phyloP scores from a whole-genome alignment of 2,888 invertebrate genomes.

The Dusona sp. region DNA sequence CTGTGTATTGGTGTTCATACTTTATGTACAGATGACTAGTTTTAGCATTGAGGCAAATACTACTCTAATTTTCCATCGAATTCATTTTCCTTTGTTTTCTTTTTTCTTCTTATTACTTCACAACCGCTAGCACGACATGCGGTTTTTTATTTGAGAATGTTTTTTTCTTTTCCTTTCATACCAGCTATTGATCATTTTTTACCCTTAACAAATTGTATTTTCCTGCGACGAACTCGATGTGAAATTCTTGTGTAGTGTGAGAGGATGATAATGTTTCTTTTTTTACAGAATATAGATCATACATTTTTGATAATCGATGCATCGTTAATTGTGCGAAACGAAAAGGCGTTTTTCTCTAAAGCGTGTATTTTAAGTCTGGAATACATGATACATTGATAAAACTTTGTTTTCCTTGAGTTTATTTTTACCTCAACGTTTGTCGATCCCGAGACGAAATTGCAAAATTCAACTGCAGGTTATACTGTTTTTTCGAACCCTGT shows the following conservation, averaged over 20 bases:
- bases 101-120: slow-evolving; percentile 43
- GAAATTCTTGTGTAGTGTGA: not conserved
- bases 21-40: slow-evolving; percentile 59
- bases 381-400: slow-evolving; percentile 46
- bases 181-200: not conserved
- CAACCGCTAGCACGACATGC: slow-evolving; percentile 4
- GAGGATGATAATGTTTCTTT: slow-evolving; percentile 24
- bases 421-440: not conserved
- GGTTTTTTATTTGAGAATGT: slow-evolving; percentile 37
- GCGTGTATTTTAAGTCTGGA: slow-evolving; percentile 36
- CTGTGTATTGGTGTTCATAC: slow-evolving; percentile 56
- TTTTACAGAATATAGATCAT: slow-evolving; percentile 28
- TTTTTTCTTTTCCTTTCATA: not conserved
- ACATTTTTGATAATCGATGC: slow-evolving; percentile 27
- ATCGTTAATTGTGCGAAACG: slow-evolving; percentile 41
- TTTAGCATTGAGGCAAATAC: slow-evolving; percentile 23
- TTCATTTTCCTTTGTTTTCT: slow-evolving; percentile 10
- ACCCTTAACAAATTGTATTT: not conserved
- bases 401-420: not conserved
- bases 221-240: slow-evolving; percentile 2
- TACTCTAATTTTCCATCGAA: not conserved
- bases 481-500: not conserved
- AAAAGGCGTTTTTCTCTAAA: not conserved
- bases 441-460: not conserved
- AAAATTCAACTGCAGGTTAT: not conserved